Conservation (phyloP, 1,140 invertebrate genomes). For the Agraylea sexmaculata region DNA sequence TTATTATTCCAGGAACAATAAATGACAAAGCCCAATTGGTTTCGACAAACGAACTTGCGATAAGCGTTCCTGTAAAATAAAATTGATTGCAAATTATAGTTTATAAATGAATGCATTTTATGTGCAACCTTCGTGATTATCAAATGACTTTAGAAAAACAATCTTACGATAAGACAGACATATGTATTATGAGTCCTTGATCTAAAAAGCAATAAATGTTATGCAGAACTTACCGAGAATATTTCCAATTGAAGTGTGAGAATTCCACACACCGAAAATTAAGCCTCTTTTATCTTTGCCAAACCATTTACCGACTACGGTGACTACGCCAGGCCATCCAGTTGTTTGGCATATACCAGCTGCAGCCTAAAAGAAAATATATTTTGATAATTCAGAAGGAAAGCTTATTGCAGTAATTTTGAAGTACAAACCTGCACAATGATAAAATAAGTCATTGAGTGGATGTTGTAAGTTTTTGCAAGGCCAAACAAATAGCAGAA, state of each 20-base stretch:
- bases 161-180: no score
- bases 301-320: conserved; percentile 92
- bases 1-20: conserved; percentile 81
- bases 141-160: not conserved
- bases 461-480: conserved; percentile 71
- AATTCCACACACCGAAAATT: conserved; percentile 95
- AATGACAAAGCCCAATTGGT: conserved; percentile 85
- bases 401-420: not conserved
- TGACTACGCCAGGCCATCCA: conserved; percentile 80
- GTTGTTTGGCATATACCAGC: conserved; percentile 83
- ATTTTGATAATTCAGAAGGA: conserved; percentile 3
- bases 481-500: conserved; percentile 86
- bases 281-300: conserved; percentile 81
- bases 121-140: not conserved
- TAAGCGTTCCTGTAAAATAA: conserved; percentile 43
- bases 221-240: conserved; percentile 58
- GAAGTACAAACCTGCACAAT: conserved; percentile 59
- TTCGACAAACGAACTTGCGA: conserved; percentile 78
- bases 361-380: conserved; percentile 43
- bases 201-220: conserved; percentile 37
- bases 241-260: conserved; percentile 91
- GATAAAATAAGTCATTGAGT: conserved; percentile 77
- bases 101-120: not conserved
- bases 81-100: not conserved
- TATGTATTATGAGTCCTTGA: no score